Conservation (phyloP, 2,888 invertebrate genomes). For the Drosophila emarginata region DNA sequence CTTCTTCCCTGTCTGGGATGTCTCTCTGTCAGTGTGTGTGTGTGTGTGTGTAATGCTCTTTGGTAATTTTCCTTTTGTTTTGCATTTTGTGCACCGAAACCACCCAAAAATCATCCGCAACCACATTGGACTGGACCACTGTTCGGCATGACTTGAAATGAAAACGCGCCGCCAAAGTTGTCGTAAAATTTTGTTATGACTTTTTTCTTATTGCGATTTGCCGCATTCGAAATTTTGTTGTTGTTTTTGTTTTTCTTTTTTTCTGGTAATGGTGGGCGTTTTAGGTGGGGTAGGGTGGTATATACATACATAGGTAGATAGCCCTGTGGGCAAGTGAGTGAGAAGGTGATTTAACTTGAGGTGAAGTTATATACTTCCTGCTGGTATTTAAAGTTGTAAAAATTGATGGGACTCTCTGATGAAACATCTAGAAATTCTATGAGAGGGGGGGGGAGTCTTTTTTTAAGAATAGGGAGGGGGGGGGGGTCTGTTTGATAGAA, state of each 20-base stretch:
- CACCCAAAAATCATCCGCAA: conserved; percentile 45
- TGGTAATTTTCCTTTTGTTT: conserved; percentile 70
- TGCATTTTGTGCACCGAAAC: conserved; percentile 56
- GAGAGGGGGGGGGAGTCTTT: not conserved
- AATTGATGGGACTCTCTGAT: conserved; percentile 59
- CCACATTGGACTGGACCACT: conserved; percentile 34
- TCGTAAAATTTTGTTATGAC: conserved; percentile 80
- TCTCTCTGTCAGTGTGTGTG: not conserved
- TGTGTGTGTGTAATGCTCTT: conserved; percentile 19
- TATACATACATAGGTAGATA: not conserved
- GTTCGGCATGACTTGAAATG: conserved; percentile 51
- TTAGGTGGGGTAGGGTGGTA: not conserved
- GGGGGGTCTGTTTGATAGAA: too few species aligned
- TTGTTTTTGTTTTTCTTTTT: not conserved
- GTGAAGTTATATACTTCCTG: conserved; percentile 67
- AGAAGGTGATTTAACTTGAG: conserved; percentile 34
- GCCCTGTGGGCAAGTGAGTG: conserved; percentile 4
- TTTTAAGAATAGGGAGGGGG: not conserved
- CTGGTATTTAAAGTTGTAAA: conserved; percentile 75
- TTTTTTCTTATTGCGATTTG: conserved; percentile 72
- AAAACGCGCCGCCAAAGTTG: conserved; percentile 75
- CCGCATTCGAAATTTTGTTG: conserved; percentile 59
- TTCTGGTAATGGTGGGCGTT: too few species aligned
- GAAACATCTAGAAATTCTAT: not conserved
- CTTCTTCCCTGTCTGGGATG: conserved; percentile 8